phyloP scores from a whole-genome alignment of 2,888 invertebrate species.

The Eupithecia tripunctaria region DNA sequence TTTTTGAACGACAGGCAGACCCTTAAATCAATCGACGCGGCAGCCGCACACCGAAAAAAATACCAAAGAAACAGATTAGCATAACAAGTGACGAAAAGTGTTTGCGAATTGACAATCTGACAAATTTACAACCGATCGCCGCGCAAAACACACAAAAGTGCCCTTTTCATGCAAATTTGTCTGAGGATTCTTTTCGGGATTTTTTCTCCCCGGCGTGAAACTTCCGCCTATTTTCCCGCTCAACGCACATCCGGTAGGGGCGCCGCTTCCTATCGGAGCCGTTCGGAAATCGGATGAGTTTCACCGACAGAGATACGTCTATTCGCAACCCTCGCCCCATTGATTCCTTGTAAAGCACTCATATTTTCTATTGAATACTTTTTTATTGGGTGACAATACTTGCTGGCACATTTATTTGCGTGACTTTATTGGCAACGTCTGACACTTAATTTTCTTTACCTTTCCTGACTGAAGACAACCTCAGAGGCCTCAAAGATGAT shows the following conservation, averaged over 20 bases:
- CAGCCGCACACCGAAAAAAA: constrained; percentile 49
- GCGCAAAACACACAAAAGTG: constrained; percentile 75
- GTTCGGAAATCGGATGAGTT: constrained; percentile 77
- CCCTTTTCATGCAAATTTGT: constrained; percentile 82
- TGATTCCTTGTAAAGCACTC: constrained; percentile 60
- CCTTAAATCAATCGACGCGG: constrained; percentile 45
- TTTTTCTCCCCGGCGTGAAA: constrained; percentile 73
- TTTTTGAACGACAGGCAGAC: constrained; percentile 40
- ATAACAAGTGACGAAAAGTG: constrained; percentile 78
- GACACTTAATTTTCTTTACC: background rate
- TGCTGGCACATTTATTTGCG: constrained; percentile 31
- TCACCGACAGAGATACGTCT: constrained; percentile 66
- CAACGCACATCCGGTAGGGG: constrained; percentile 77
- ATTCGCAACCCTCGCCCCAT: constrained; percentile 65
- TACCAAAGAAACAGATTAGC: constrained; percentile 69
- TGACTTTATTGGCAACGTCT: constrained; percentile 3
- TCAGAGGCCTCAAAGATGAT: background rate
- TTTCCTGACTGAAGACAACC: background rate
- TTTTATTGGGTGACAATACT: constrained; percentile 67
- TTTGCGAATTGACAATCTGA: constrained; percentile 81
- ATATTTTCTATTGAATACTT: constrained; percentile 72
- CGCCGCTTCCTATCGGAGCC: constrained; percentile 69
- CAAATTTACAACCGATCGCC: constrained; percentile 81
- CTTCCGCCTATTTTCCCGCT: constrained; percentile 84
- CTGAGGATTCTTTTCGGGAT: constrained; percentile 70